A percentile compares a stretch with the other conserved stretches of the same genome.
These are phyloP conservation scores for Lysandra bellargus DNA, from an alignment of 2,888 invertebrate species.

Conservation along the genomic window DNA sequence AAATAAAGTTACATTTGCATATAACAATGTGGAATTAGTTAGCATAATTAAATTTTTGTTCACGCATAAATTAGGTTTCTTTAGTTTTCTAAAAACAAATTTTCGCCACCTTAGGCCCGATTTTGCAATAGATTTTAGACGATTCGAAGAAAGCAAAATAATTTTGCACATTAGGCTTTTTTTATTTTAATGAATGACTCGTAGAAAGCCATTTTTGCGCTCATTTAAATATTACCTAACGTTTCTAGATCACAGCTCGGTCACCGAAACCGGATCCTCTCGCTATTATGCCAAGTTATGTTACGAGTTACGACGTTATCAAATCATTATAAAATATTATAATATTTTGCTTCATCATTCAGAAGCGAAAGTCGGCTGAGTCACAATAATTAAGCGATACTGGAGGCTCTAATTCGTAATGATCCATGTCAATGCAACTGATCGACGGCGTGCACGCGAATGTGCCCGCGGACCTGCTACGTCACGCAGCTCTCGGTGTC, in stretches of 20 bases:
- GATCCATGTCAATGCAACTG: neutral
- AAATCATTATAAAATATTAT: neutral
- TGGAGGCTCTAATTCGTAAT: neutral
- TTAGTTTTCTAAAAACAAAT: neutral
- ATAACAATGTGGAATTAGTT: neutral
- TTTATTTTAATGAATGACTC: neutral
- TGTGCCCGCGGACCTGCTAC: neutral
- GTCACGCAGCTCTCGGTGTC: neutral
- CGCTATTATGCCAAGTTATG: neutral
- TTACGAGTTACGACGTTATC: neutral
- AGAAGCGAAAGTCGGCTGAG: slow-evolving; percentile 26
- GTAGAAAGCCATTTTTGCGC: slow-evolving; percentile 1
- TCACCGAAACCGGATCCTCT: slow-evolving; percentile 7
- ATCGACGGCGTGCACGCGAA: slow-evolving; percentile 15
- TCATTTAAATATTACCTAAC: slow-evolving; percentile 19
- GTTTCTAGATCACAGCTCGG: slow-evolving; percentile 2
- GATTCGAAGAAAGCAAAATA: neutral
- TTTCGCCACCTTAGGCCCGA: neutral
- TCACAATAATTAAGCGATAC: neutral
- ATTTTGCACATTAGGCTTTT: neutral
- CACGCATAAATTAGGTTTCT: neutral
- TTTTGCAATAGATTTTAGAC: neutral
- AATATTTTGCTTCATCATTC: slow-evolving; percentile 14
- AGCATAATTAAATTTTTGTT: neutral
- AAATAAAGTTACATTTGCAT: neutral